Evolutionary conservation across 2,888 invertebrate genomes (phyloP).

Genomic region (Troides aeacus): DNA sequence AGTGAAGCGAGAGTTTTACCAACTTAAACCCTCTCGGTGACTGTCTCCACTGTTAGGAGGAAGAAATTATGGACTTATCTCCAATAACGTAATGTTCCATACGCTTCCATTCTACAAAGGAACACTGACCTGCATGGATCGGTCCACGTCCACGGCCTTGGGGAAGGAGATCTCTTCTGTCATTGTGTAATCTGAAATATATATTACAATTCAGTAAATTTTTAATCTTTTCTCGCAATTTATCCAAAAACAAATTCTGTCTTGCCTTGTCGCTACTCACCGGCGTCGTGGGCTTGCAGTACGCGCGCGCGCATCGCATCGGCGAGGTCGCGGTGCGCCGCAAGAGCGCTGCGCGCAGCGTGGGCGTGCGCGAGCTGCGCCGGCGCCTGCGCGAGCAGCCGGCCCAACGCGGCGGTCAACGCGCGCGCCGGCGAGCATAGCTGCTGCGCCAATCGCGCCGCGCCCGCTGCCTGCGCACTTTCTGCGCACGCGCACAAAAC

Average conservation of each 20-base stretch:
- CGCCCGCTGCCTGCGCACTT: constrained; percentile 37
- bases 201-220: background rate
- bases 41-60: no score
- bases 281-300: background rate
- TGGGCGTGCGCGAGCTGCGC: constrained; percentile 41
- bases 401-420: constrained; percentile 45
- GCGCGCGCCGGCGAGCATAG: constrained; percentile 45
- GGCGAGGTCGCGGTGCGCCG: constrained; percentile 43
- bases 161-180: constrained; percentile 54
- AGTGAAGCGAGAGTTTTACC: no score
- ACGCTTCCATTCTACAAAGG: no score
- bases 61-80: no score
- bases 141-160: constrained; percentile 49
- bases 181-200: constrained; percentile 55
- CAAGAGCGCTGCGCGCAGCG: constrained; percentile 39
- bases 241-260: no score
- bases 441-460: constrained; percentile 48
- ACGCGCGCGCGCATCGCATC: constrained; percentile 39
- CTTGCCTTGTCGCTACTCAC: background rate
- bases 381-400: constrained; percentile 36
- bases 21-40: no score
- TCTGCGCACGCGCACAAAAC: constrained; percentile 33
- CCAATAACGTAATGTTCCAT: background rate
- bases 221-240: background rate
- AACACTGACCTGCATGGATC: constrained; percentile 59